Evolutionary conservation across 2,797 vertebrate species (phyloP), one percentile per base, ranked within the genome.

Genomic region (Gymnocypris eckloni): DNA sequence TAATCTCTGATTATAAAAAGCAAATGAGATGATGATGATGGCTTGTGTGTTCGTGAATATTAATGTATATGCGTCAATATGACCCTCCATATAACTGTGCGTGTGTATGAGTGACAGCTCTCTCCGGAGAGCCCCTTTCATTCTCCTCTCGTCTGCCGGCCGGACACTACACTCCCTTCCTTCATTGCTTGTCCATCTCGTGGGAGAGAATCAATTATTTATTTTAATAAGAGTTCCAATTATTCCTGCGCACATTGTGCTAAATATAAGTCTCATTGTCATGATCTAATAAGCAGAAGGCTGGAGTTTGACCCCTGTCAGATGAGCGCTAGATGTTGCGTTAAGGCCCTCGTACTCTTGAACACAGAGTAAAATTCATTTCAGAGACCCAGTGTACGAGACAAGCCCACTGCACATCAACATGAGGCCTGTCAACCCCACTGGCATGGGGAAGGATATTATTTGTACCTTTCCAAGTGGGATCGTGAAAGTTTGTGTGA

Each of bases 221-320:
- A 88, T 90, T 89, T 66, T 48, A 89, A 88, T 88, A 86, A 89
- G 86, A 67, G 72, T 48, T 88, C 72, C 81, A 89, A 88, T 90
- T 88, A 89, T 79, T 54, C 22, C 45, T 48, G 59, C 72, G 79
- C 64, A 76, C 81, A 73, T 56, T 83, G 78, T 79, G 61, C 89
- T 89, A 90, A 90, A 89, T 89, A 89, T 90, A 91, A 90, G 83
- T 76, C 75, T 86, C 87, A 87, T 76, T 90, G 86, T 88, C 87
- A 86, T 89, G 81, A 90, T 89, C 84, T 87, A 88, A 88, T 90
- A 87, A 90, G 83, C 76, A 86, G 82, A 67, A 82, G 81, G 52
- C 86, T 61, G 45, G 59, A 70, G 77, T 71, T 79, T 89, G 88
- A 89, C 85, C 88, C 81, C 82, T 87, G 86, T 89, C 87, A 86